Conservation (phyloP, 2,113 vertebrate genomes). For the Pholis gunnellus region DNA sequence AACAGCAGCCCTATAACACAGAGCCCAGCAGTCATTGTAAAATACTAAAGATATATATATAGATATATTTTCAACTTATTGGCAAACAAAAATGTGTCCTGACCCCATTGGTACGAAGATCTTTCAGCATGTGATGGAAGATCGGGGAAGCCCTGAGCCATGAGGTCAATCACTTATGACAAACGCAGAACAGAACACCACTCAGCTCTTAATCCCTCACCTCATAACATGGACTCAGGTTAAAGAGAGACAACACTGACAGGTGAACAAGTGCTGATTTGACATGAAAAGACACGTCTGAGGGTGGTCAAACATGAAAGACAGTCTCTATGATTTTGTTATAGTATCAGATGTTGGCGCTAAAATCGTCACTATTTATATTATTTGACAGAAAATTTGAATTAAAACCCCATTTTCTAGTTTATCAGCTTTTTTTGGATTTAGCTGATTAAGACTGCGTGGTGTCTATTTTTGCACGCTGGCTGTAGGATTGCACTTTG, state of each 20-base stretch:
- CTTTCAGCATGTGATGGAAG: conserved; percentile 40
- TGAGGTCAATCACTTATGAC: conserved; percentile 40
- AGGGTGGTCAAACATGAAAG: not conserved
- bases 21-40: too few relatives aligned
- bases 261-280: not conserved
- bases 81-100: conserved; percentile 33
- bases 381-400: not conserved
- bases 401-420: not conserved
- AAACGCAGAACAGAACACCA: conserved; percentile 33
- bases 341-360: not conserved
- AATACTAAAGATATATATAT: not conserved
- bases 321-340: not conserved
- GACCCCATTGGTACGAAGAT: not conserved
- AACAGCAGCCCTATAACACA: not conserved
- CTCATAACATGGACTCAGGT: conserved; percentile 1
- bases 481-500: conserved; percentile 22
- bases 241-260: not conserved
- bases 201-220: conserved; percentile 49
- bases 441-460: not conserved
- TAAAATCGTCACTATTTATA: not conserved
- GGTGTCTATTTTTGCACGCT: not conserved
- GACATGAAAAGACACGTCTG: not conserved
- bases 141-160: not conserved
- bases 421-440: not conserved
- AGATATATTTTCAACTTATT: not conserved